Conservation (phyloP, 2,888 invertebrate species). For the Ethmia dodecea region DNA sequence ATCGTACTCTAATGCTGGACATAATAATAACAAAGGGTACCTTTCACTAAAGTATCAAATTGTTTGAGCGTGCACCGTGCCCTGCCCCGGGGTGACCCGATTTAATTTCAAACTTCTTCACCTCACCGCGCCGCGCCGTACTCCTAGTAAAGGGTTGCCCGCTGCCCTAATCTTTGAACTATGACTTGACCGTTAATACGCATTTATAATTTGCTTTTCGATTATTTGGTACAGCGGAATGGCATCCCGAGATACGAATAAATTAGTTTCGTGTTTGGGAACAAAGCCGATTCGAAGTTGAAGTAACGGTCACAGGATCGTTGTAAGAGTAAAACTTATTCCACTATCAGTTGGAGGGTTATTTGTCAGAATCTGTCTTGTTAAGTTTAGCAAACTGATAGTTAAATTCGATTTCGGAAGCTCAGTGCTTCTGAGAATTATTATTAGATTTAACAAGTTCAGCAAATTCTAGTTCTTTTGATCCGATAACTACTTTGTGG, state of each 20-base stretch:
- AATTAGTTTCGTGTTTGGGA: slow-evolving; percentile 75
- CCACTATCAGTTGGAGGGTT: slow-evolving; percentile 46
- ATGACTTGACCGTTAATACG: slow-evolving; percentile 77
- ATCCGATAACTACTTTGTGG: no score
- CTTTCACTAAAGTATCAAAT: slow-evolving; percentile 57
- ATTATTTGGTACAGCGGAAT: slow-evolving; percentile 69
- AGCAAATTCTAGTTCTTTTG: no score
- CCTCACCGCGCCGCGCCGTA: slow-evolving; percentile 39
- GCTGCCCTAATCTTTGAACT: slow-evolving; percentile 77
- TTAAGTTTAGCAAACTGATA: slow-evolving; percentile 39
- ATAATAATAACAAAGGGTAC: slow-evolving; percentile 28
- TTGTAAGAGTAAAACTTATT: slow-evolving; percentile 62
- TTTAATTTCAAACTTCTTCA: slow-evolving; percentile 67
- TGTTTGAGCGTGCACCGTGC: slow-evolving; percentile 53
- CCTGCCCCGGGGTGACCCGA: slow-evolving; percentile 43
- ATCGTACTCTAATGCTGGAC: neutral
- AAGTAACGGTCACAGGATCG: slow-evolving; percentile 70
- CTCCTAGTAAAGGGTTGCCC: slow-evolving; percentile 66
- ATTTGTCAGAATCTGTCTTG: slow-evolving; percentile 49
- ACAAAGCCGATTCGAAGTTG: slow-evolving; percentile 69
- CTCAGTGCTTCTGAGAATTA: no score
- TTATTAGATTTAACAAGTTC: no score
- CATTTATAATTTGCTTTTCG: slow-evolving; percentile 76
- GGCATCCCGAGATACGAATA: slow-evolving; percentile 68
- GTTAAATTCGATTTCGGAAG: slow-evolving; percentile 31